These are phyloP conservation scores for Belgica antarctica DNA, from an alignment of 2,888 invertebrate species.

Conservation along the genomic window DNA sequence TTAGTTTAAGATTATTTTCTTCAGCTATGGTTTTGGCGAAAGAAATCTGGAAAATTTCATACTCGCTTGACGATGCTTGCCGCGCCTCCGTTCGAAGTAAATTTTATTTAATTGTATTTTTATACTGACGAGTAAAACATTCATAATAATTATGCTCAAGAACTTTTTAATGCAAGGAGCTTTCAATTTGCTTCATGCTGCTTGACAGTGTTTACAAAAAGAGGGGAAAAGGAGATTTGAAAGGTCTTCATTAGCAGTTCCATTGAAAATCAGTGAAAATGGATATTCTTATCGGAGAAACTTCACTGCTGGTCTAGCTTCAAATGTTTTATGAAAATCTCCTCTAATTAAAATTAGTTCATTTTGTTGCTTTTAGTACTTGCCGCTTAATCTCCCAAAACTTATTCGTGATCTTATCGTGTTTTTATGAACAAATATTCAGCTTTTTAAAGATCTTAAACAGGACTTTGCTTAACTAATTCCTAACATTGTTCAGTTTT, in stretches of 20 bases:
- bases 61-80: neutral
- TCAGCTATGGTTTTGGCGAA: neutral
- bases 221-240: neutral
- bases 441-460: no score
- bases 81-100: neutral
- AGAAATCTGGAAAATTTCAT: neutral
- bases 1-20: neutral
- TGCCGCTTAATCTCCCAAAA: neutral
- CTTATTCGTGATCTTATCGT: no score
- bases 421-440: no score
- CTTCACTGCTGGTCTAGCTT: no score
- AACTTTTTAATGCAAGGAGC: neutral
- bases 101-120: slow-evolving; percentile 1
- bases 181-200: neutral
- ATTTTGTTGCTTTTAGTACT: neutral
- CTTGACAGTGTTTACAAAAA: neutral
- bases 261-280: neutral
- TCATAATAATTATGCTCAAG: neutral
- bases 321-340: no score
- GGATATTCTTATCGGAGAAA: no score
- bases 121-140: slow-evolving; percentile 11
- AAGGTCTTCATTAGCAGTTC: no score
- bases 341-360: no score
- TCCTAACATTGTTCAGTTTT: no score
- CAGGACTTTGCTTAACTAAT: no score